Evolutionary conservation across 1,140 invertebrate genomes (phyloP).

Genomic region (Zaprionus davidi): DNA sequence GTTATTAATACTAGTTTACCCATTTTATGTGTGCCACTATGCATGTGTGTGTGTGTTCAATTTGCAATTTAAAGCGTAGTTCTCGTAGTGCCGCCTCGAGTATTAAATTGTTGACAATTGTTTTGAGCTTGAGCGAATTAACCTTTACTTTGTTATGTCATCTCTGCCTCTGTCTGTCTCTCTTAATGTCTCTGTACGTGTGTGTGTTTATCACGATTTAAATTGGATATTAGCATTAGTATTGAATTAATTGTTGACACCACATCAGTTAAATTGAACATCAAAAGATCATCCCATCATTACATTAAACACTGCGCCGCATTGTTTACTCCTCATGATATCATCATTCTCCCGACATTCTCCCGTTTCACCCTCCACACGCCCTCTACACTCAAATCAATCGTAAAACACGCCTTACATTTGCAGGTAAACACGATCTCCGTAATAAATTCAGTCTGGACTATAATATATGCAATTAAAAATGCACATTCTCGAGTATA

Average conservation of each 20-base stretch:
- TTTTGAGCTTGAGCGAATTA: constrained; percentile 80
- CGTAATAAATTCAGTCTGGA: not conserved
- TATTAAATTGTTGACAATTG: constrained; percentile 81
- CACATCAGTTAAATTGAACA: constrained; percentile 8
- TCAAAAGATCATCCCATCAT: constrained; percentile 6
- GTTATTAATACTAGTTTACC: constrained; percentile 53
- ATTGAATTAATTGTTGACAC: constrained; percentile 9
- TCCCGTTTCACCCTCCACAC: not conserved
- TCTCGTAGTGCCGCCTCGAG: constrained; percentile 44
- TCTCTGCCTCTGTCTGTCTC: constrained; percentile 41
- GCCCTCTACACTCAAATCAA: not conserved
- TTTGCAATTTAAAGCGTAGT: constrained; percentile 58
- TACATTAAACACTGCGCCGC: not conserved
- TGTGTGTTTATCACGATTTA: not conserved
- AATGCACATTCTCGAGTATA: not conserved
- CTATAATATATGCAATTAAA: constrained; percentile 7
- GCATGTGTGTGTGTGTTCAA: constrained; percentile 55
- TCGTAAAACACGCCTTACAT: constrained; percentile 5
- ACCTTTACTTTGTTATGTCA: constrained; percentile 78
- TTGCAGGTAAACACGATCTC: constrained; percentile 4
- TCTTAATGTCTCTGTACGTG: not conserved
- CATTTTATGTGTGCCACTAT: constrained; percentile 55
- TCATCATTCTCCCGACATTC: constrained; percentile 3
- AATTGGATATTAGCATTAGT: constrained; percentile 17
- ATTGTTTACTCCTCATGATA: constrained; percentile 6